Percentiles rank a stretch among this genome's conserved stretches.
phyloP scores from a whole-genome alignment of 2,113 vertebrate species.

The Dasyornis broadbenti region DNA sequence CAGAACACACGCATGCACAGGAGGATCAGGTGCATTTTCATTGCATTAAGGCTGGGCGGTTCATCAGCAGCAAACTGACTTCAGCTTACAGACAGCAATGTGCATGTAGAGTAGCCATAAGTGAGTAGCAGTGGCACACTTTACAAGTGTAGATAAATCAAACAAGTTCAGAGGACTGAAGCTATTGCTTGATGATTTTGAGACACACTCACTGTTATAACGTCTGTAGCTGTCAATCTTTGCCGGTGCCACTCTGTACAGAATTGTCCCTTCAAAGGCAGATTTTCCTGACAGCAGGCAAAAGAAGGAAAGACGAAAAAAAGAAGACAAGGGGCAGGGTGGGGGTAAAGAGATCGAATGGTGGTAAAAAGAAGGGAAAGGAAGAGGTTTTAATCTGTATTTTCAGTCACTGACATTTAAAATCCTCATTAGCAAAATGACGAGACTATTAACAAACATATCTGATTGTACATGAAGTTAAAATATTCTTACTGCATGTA shows the following conservation, averaged over 20 bases:
- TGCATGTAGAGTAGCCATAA: conserved; percentile 38
- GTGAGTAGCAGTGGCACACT: conserved; percentile 52
- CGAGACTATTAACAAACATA: conserved; percentile 39
- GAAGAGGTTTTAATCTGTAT: conserved; percentile 75
- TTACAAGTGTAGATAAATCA: conserved; percentile 49
- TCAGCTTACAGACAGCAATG: conserved; percentile 52
- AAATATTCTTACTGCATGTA: conserved; percentile 13
- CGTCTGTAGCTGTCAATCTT: conserved; percentile 83
- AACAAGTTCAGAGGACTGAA: conserved; percentile 60
- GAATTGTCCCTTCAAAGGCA: conserved; percentile 81
- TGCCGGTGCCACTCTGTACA: conserved; percentile 76
- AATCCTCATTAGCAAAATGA: conserved; percentile 67
- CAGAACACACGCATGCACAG: conserved; percentile 55
- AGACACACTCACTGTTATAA: conserved; percentile 82
- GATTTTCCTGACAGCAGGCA: conserved; percentile 81
- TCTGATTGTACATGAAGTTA: conserved; percentile 25
- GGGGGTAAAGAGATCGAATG: conserved; percentile 63
- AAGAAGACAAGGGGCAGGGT: conserved; percentile 47
- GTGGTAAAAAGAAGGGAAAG: conserved; percentile 74
- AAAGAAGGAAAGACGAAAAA: conserved; percentile 68
- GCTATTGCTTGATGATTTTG: conserved; percentile 60
- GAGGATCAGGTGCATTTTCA: conserved; percentile 52
- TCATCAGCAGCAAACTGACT: conserved; percentile 62
- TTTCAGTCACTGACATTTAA: conserved; percentile 56
- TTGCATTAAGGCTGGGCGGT: conserved; percentile 38